Percentiles rank a stretch among this genome's conserved stretches.
Evolutionary conservation across 2,888 invertebrate species (phyloP).

Genomic region (Phytoseiulus persimilis): DNA sequence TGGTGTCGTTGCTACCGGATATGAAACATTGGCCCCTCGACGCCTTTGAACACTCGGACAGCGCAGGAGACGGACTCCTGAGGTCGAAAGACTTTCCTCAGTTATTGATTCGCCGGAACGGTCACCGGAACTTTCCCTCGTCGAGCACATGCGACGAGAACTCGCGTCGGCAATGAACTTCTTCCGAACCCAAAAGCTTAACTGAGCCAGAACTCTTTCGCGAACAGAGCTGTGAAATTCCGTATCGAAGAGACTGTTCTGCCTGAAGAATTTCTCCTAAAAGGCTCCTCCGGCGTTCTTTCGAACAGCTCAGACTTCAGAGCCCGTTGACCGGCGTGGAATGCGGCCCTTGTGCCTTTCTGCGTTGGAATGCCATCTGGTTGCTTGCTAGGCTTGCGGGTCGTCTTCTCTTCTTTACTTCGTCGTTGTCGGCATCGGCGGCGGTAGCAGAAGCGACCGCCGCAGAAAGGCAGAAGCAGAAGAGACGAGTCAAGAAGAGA

Average conservation of each 20-base stretch:
- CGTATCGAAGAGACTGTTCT: neutral
- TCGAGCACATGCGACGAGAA: neutral
- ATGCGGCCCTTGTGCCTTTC: conserved; percentile 5
- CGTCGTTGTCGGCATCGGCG: neutral
- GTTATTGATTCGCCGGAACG: too few relatives aligned
- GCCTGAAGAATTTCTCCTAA: neutral
- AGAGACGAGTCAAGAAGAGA: neutral
- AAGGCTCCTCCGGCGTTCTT: neutral
- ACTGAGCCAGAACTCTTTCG: neutral
- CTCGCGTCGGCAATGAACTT: neutral
- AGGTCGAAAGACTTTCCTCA: neutral
- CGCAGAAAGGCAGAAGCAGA: neutral
- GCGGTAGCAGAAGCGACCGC: neutral
- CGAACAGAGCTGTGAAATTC: neutral
- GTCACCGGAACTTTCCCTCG: too few relatives aligned
- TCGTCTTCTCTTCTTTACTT: neutral
- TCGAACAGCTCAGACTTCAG: neutral
- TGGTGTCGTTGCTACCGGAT: neutral
- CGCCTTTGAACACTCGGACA: neutral
- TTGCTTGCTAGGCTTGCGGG: neutral
- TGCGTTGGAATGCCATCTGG: neutral
- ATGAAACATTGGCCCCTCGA: neutral
- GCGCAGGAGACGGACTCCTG: neutral
- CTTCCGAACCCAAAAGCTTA: too few relatives aligned
- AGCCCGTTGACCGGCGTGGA: neutral